Conservation (phyloP, 2,888 invertebrate genomes). For the Galerucella calmariensis region DNA sequence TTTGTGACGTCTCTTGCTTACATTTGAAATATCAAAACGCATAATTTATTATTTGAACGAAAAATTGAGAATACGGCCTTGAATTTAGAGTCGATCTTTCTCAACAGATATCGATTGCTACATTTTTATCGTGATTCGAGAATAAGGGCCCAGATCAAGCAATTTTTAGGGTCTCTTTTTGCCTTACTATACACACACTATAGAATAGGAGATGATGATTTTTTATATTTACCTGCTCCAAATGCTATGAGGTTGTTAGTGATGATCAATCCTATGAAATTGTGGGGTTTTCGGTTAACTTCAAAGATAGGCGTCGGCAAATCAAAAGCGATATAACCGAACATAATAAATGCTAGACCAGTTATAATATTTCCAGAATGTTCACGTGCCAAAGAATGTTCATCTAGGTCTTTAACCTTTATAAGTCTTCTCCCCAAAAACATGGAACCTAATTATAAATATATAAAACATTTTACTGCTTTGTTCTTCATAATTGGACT, state of each 20-base stretch:
- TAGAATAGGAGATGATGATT: no score
- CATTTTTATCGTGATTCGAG: no score
- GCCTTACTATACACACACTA: no score
- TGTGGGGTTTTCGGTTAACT: slow-evolving; percentile 23
- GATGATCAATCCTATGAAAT: slow-evolving; percentile 37
- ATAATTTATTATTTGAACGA: no score
- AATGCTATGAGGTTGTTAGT: slow-evolving; percentile 49
- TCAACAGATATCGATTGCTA: no score
- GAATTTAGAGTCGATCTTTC: no score
- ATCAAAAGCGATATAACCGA: slow-evolving; percentile 55
- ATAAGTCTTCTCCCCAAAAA: slow-evolving; percentile 59
- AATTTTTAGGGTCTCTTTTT: no score
- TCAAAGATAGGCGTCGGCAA: slow-evolving; percentile 45
- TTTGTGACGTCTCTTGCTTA: no score
- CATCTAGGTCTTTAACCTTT: slow-evolving; percentile 57
- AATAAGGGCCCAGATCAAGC: no score
- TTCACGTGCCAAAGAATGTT: slow-evolving; percentile 57
- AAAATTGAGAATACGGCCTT: no score
- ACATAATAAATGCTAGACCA: slow-evolving; percentile 60
- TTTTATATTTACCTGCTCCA: slow-evolving; percentile 32
- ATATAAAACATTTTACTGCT: neutral
- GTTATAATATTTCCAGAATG: slow-evolving; percentile 55
- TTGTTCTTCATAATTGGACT: no score
- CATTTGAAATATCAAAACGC: no score
- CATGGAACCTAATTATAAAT: slow-evolving; percentile 50